Conservation (phyloP, 2,113 vertebrate genomes). For the Corythoichthys haematopterus region DNA sequence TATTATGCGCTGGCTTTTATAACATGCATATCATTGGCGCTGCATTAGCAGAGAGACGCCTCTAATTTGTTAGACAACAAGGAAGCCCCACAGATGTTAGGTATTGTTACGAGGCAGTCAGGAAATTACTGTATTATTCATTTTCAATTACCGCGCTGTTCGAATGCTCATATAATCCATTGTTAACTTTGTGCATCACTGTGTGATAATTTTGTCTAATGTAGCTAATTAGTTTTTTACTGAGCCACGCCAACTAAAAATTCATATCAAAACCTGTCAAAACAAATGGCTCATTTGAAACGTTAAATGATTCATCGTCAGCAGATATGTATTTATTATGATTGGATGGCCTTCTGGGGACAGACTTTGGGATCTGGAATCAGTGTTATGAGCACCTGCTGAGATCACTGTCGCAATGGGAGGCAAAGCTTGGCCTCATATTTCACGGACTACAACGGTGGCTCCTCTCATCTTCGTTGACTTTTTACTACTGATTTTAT, state of each 20-base stretch:
- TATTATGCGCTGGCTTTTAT: constrained; percentile 47
- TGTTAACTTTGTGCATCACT: constrained; percentile 20
- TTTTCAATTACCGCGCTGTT: constrained; percentile 46
- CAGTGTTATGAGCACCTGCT: constrained; percentile 46
- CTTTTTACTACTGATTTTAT: constrained; percentile 51
- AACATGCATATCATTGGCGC: constrained; percentile 25
- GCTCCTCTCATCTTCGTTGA: constrained; percentile 40
- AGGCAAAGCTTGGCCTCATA: constrained; percentile 25
- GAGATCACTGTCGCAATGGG: constrained; percentile 42
- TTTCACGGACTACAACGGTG: constrained; percentile 23
- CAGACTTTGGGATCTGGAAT: constrained; percentile 41
- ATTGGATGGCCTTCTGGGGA: constrained; percentile 46
- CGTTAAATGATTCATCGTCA: constrained; percentile 16
- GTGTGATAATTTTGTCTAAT: constrained; percentile 9
- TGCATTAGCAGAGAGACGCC: constrained; percentile 33
- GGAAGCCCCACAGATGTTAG: constrained; percentile 42
- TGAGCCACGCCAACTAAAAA: constrained; percentile 9
- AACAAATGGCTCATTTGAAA: constrained; percentile 7
- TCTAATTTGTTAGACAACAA: constrained; percentile 54
- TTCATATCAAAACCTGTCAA: constrained; percentile 13
- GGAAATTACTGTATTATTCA: constrained; percentile 46
- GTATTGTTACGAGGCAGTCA: constrained; percentile 34
- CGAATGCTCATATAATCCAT: constrained; percentile 23
- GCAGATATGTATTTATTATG: constrained; percentile 32
- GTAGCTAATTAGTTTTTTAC: constrained; percentile 21